phyloP scores from a whole-genome alignment of 2,113 vertebrate species.

The Varanus salvator region DNA sequence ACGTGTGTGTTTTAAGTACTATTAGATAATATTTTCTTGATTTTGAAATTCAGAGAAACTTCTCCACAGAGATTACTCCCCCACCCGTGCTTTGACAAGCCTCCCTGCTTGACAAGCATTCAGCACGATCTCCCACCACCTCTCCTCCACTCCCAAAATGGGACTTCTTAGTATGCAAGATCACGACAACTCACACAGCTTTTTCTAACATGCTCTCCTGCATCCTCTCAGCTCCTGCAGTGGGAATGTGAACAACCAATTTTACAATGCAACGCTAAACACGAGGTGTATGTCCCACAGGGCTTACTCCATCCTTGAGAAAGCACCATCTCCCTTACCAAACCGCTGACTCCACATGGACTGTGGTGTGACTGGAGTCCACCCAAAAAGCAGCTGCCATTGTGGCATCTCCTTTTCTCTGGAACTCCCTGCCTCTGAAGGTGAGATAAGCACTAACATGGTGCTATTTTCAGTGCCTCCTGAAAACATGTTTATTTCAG shows the following conservation, averaged over 20 bases:
- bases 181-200: not conserved
- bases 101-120: not conserved
- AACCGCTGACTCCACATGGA: too few relatives aligned
- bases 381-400: too few relatives aligned
- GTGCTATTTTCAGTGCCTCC: too few relatives aligned
- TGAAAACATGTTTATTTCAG: too few relatives aligned
- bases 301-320: not conserved
- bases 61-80: slow-evolving; percentile 19
- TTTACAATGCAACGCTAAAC: not conserved
- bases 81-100: slow-evolving; percentile 37
- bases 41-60: slow-evolving; percentile 13
- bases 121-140: not conserved
- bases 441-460: too few relatives aligned
- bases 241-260: too few relatives aligned
- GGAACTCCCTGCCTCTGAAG: too few relatives aligned
- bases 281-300: not conserved
- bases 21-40: slow-evolving; percentile 30
- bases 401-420: too few relatives aligned
- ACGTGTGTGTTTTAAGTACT: slow-evolving; percentile 32
- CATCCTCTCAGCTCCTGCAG: not conserved
- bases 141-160: not conserved
- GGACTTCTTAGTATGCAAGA: not conserved
- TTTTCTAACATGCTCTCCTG: not conserved
- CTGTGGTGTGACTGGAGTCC: too few relatives aligned
- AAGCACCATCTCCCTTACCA: too few relatives aligned